Percentiles rank a stretch among this genome's conserved stretches.
phyloP scores from a whole-genome alignment of 2,113 vertebrate genomes.

The Perccottus glenii region DNA sequence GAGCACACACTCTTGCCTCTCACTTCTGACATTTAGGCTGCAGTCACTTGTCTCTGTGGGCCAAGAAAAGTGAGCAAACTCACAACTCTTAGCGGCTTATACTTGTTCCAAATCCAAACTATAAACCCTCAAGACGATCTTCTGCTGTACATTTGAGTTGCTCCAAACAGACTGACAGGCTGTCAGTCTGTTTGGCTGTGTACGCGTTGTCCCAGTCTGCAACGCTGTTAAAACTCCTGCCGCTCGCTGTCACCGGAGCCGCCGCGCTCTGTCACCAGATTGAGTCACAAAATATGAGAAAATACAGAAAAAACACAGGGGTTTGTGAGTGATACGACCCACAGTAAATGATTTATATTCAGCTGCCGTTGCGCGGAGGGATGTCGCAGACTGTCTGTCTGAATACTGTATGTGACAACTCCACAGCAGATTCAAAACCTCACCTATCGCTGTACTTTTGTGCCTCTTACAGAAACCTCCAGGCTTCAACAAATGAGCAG shows the following conservation, averaged over 20 bases:
- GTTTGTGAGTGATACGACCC: constrained; percentile 29
- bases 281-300: background rate
- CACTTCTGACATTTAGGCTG: too few relatives aligned
- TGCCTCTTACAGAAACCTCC: background rate
- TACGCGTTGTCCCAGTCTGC: too few relatives aligned
- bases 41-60: too few relatives aligned
- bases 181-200: too few relatives aligned
- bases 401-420: background rate
- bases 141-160: too few relatives aligned
- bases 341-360: constrained; percentile 46
- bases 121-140: too few relatives aligned
- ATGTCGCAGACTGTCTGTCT: background rate
- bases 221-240: constrained; percentile 10
- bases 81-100: too few relatives aligned
- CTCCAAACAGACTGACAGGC: too few relatives aligned
- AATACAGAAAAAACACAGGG: background rate
- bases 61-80: too few relatives aligned
- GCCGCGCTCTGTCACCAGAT: constrained; percentile 32
- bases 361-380: constrained; percentile 14
- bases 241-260: constrained; percentile 6
- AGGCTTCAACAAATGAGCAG: background rate
- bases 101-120: too few relatives aligned
- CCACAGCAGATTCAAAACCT: background rate
- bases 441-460: too few relatives aligned
- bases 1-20: too few relatives aligned